Conservation (phyloP, 2,113 vertebrate species). For the Leptocoma aspasia region DNA sequence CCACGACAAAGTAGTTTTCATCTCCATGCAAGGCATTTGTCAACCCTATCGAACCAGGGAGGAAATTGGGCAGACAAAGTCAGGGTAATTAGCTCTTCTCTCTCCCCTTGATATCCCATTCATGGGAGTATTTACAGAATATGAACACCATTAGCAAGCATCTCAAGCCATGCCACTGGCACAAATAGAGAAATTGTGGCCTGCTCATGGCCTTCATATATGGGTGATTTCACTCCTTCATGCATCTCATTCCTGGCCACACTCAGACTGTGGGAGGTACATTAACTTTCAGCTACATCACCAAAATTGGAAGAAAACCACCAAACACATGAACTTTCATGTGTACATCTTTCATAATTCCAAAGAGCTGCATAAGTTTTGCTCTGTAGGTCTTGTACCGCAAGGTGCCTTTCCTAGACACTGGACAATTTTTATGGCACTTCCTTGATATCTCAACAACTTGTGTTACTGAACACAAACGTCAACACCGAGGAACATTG, state of each 20-base stretch:
- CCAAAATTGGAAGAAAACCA: not conserved
- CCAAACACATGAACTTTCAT: not conserved
- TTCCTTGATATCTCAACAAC: not conserved
- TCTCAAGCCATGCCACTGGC: not conserved
- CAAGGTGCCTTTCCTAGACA: not conserved
- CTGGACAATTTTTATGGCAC: not conserved
- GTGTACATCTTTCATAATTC: not conserved
- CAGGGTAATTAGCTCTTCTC: not conserved
- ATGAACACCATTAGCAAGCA: not conserved
- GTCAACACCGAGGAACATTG: accelerated
- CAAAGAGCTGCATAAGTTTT: not conserved
- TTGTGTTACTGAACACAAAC: not conserved
- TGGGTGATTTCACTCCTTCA: not conserved
- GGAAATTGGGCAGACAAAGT: not conserved
- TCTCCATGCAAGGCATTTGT: not conserved
- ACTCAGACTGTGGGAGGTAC: not conserved
- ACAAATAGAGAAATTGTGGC: not conserved
- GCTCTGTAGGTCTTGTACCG: not conserved
- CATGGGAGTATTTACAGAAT: not conserved
- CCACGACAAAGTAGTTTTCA: not conserved
- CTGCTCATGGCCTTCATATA: not conserved
- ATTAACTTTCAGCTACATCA: not conserved
- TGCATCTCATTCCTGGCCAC: not conserved
- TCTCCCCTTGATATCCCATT: not conserved
- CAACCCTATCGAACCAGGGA: not conserved